A percentile compares a stretch with the other conserved stretches of the same genome.
phyloP scores from a whole-genome alignment of 2,888 invertebrate species.

The Drosophila lacicola region DNA sequence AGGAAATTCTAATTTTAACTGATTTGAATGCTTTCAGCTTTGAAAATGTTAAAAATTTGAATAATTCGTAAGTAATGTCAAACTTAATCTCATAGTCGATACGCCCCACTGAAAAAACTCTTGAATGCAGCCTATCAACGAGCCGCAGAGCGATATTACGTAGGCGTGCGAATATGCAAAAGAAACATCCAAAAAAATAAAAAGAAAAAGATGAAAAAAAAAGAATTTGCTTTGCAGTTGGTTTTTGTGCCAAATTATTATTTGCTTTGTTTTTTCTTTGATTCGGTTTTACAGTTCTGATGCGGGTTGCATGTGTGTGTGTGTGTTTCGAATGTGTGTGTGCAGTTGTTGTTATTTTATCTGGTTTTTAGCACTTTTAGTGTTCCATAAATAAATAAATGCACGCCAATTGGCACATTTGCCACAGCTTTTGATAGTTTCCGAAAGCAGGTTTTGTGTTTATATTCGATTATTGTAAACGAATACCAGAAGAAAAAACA shows the following conservation, averaged over 20 bases:
- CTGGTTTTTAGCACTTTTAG: conserved; percentile 38
- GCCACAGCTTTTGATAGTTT: conserved; percentile 35
- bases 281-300: conserved; percentile 10
- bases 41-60: background rate
- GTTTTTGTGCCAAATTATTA: conserved; percentile 36
- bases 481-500: conserved; percentile 22
- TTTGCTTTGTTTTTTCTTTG: background rate
- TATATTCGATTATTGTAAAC: conserved; percentile 45
- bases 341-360: conserved; percentile 41
- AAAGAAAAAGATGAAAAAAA: conserved; percentile 9
- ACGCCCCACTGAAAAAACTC: conserved; percentile 4
- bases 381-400: conserved; percentile 33
- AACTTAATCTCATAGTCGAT: conserved; percentile 4
- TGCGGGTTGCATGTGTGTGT: conserved; percentile 16
- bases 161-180: conserved; percentile 37
- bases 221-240: conserved; percentile 21
- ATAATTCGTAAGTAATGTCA: background rate
- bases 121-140: conserved; percentile 4
- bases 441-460: conserved; percentile 40
- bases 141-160: conserved; percentile 1
- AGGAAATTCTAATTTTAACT: background rate
- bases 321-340: background rate
- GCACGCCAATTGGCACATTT: conserved; percentile 15
- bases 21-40: background rate
- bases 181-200: conserved; percentile 10